A percentile compares a stretch with the other conserved stretches of the same genome.
Evolutionary conservation across 2,113 vertebrate species (phyloP).

Genomic region (Neogale vison): DNA sequence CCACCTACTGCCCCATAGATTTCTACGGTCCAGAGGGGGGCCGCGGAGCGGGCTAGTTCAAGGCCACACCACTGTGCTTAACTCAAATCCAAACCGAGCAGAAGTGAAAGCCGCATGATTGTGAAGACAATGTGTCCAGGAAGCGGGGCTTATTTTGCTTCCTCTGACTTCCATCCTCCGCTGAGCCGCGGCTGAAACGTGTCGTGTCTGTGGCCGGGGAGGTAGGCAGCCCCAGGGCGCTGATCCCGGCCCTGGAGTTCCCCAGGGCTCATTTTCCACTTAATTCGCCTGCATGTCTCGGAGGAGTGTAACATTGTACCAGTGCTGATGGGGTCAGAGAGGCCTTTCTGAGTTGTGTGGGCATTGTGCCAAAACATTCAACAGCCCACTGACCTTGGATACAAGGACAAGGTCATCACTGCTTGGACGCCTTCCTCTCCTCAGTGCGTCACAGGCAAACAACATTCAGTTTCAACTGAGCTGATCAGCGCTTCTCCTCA

Average conservation of each 20-base stretch:
- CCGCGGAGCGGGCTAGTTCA: not conserved
- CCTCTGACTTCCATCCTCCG: not conserved
- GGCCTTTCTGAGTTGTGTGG: not conserved
- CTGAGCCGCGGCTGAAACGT: not conserved
- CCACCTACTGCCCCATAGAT: conserved; percentile 65
- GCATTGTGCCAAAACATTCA: not conserved
- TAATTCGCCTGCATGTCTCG: not conserved
- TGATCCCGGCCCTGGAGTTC: not conserved
- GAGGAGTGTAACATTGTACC: not conserved
- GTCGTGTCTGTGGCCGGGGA: not conserved
- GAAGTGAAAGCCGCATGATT: not conserved
- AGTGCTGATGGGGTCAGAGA: rapidly evolving
- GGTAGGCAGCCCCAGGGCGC: not conserved
- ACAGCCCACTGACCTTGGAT: not conserved
- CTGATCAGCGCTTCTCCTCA: not conserved
- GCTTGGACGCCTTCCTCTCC: not conserved
- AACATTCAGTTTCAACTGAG: not conserved
- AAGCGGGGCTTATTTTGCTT: not conserved
- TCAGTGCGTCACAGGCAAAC: not conserved
- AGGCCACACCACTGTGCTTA: not conserved
- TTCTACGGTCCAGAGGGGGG: not conserved
- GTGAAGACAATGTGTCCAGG: not conserved
- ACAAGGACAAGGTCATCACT: not conserved
- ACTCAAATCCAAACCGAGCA: not conserved
- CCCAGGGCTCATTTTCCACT: not conserved